Percentiles rank a stretch among this genome's conserved stretches.
These are phyloP conservation scores for Atethmia centrago DNA, from an alignment of 2,888 invertebrate genomes.

Conservation along the genomic window DNA sequence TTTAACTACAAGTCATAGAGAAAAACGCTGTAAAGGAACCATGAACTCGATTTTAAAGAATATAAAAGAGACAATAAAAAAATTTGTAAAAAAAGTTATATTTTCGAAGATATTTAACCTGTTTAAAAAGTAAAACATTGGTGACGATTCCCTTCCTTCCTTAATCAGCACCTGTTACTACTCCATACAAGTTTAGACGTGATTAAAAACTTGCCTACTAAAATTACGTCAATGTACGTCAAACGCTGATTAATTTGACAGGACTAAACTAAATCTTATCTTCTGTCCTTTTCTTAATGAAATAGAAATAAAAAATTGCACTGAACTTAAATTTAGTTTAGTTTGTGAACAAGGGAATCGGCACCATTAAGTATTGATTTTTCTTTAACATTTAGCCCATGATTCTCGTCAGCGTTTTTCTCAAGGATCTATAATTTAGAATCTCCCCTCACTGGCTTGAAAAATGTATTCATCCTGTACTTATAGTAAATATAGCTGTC, in stretches of 20 bases:
- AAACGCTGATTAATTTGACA: no score
- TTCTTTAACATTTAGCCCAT: neutral
- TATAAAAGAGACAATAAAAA: neutral
- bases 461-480: neutral
- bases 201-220: no score
- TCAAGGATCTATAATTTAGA: neutral
- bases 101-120: neutral
- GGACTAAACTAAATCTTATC: no score
- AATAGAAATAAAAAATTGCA: no score
- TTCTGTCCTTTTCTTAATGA: no score
- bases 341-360: no score
- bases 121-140: neutral
- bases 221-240: no score
- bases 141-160: no score
- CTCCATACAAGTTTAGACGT: no score
- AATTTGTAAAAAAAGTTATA: neutral
- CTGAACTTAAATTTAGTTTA: no score
- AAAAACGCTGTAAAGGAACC: neutral
- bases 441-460: neutral
- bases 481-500: constrained; percentile 22
- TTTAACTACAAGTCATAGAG: neutral
- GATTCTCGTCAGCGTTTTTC: neutral
- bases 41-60: neutral
- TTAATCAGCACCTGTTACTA: no score
- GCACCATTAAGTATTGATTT: no score